Base-by-base conservation (phyloP, 2,888 invertebrate species). In the Drosophila maculinotata region DNA sequence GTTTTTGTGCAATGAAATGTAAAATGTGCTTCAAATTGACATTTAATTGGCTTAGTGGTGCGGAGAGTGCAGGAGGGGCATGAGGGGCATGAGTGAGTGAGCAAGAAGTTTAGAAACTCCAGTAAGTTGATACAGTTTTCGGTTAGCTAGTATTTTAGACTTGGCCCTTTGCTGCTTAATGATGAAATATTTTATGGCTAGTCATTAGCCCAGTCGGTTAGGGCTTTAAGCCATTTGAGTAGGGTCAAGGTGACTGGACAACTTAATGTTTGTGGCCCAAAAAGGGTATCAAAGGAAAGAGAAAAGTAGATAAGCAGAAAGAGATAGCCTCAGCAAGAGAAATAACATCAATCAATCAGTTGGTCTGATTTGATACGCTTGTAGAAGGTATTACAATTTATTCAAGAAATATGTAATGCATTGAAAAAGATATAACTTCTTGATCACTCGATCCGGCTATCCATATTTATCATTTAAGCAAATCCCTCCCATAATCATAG, bases 1-100 rank as follows among this genome's bases (percentile, higher is more conserved):
- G 63, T 69, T 80, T 78, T 80, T 80, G 81, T 79, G 79, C 81
- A 81, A 69, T 81, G 54, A 71, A 74, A 66, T 78, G 81, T 80
- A 73, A 81, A 84, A 84, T 84, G 63, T 68, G 69, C 63, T 66
- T 76, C 67, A 73, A 84, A 84, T 81, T 68, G 81, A 58, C 69
- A 71, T 73, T 69, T 84, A 84, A 81, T 84, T 84, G 84, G 78
- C 67, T 74, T 70, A 58, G 64, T 57, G 25, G 26, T 23, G 23
- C 23, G 12, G 10, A 39, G 6, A 36, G n/a, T 9, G 6, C 17
- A 12, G 15, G 51, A 1, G 58, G n/a, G 3, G 42, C n/a, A n/a
- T n/a, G n/a, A 6, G 6, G 9, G 15, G 14, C 2, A 17, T 4
- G 31, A 14, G 17, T 30, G 20, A 31, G 38, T 31, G 31, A 31